Evolutionary conservation across 2,888 invertebrate genomes (phyloP).

Genomic region (Chymomyza amoena): DNA sequence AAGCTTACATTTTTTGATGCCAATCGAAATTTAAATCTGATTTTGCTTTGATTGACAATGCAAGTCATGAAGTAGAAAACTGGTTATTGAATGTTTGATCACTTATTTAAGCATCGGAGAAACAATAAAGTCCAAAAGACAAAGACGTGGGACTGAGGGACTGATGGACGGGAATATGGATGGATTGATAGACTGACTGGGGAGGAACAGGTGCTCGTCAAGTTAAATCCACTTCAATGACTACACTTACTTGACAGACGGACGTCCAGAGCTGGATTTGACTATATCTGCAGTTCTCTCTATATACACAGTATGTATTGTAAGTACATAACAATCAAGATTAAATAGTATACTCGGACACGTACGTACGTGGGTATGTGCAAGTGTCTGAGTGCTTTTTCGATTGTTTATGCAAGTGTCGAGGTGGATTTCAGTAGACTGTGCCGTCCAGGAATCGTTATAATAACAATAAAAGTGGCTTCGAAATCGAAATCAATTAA

Average conservation of each 20-base stretch:
- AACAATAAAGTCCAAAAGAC: background rate
- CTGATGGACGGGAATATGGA: background rate
- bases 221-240: background rate
- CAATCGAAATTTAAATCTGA: background rate
- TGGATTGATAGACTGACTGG: background rate
- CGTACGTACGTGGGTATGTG: background rate
- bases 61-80: conserved; percentile 15
- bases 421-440: conserved; percentile 36
- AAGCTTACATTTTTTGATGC: background rate
- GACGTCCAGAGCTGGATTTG: conserved; percentile 7
- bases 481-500: conserved; percentile 72
- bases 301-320: too few relatives aligned
- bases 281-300: background rate
- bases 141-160: background rate
- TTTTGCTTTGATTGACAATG: background rate
- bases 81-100: conserved; percentile 13
- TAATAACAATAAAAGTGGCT: conserved; percentile 69
- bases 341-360: too few relatives aligned
- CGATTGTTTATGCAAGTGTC: conserved; percentile 48
- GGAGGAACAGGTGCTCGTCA: background rate
- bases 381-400: conserved; percentile 13
- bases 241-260: background rate
- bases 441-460: conserved; percentile 40
- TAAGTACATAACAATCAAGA: too few relatives aligned
- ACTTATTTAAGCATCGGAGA: background rate